Percentiles rank a stretch among this genome's conserved stretches.
phyloP scores from a whole-genome alignment of 2,797 vertebrate genomes.

The Lepus oiostolus region DNA sequence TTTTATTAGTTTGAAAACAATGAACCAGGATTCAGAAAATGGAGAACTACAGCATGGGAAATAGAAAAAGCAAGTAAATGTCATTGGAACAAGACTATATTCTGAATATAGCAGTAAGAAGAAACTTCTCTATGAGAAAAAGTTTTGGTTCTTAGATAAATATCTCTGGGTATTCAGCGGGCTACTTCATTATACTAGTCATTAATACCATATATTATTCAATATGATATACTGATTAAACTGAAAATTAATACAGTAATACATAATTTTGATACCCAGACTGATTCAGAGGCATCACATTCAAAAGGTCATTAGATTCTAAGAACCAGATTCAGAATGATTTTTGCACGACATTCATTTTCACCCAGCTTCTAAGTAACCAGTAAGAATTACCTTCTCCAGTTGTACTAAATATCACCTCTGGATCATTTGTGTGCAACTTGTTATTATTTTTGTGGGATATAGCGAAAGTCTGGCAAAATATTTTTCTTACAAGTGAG shows the following conservation, averaged over 20 bases:
- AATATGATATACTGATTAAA: background rate
- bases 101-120: background rate
- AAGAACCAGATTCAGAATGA: background rate
- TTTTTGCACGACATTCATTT: background rate
- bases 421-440: background rate
- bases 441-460: background rate
- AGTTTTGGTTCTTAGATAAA: background rate
- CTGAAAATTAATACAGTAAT: background rate
- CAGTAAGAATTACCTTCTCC: background rate
- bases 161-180: background rate
- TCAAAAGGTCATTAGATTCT: background rate
- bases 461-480: background rate
- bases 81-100: background rate
- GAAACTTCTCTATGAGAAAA: background rate
- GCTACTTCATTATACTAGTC: background rate
- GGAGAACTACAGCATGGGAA: background rate
- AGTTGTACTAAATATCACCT: constrained; percentile 35
- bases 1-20: background rate
- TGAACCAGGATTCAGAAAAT: background rate
- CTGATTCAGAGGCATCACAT: background rate
- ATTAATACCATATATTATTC: background rate
- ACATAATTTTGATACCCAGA: background rate
- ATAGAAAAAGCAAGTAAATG: background rate
- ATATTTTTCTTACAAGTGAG: constrained; percentile 24
- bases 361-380: background rate